Evolutionary conservation across 2,888 invertebrate species (phyloP), one percentile per base, ranked within the genome.

Genomic region (Epinotia demarniana): DNA sequence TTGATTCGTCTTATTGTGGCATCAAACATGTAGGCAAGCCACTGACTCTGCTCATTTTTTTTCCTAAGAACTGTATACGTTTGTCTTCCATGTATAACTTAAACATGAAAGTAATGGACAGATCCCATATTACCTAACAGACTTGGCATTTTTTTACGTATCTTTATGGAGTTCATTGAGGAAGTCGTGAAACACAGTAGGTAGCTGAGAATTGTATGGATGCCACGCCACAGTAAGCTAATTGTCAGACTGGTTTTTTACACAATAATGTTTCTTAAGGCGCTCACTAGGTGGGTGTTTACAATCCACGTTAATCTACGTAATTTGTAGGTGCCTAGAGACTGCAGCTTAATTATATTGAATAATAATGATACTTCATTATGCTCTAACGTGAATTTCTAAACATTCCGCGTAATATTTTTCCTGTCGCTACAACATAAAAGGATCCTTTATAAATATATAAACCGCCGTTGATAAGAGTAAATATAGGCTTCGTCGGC

Each of bases 401-500:
- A 46, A 46, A 46, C 12, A 46, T 46, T 46, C 46, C 12, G 46
- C 46, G 46, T 49, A 49, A 16, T 53, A 2, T 53, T 53, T 49
- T 69, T 16, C 19, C 3, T 60, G 23, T 60, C 11, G n/a, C 27
- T 61, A 8, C 46, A 46, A 69, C n/a, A 69, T 60, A 69, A 69
- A 68, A 55, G 13, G 33, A 70, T 64, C 39, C 68, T 69, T 57
- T 55, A 55, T 71, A 75, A 70, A 66, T 71, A 71, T 39, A 68
- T 61, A 75, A 70, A 71, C 23, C 55, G 61, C 18, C 49, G 70
- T 55, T 72, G 72, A 72, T 72, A 71, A 62, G 67, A 72, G 66
- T 75, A 75, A 75, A 75, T 75, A 75, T 67, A 75, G 75, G 61
- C 61, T 71, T 57, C 12, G 71, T 67, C 72, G 76, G 67, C 49